Percentiles rank a stretch among this genome's conserved stretches.
Conservation (phyloP, 2,113 vertebrate species). For the Sakesphorus luctuosus region DNA sequence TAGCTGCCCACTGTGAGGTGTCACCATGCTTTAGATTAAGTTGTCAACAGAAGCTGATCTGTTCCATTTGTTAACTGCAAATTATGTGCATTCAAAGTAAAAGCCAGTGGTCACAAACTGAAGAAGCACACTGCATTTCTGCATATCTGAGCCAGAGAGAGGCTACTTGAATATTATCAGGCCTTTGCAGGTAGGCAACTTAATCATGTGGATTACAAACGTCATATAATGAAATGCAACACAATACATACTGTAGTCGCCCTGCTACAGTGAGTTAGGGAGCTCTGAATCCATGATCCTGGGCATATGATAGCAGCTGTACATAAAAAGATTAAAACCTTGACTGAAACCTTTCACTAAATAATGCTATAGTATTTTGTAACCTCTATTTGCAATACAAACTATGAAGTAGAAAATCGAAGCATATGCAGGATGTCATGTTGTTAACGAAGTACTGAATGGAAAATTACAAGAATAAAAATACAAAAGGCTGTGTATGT, state of each 20-base stretch:
- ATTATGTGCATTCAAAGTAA: neutral
- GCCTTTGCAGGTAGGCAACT: conserved; percentile 21
- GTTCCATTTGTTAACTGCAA: neutral
- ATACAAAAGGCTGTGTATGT: neutral
- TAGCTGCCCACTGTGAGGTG: conserved; percentile 25
- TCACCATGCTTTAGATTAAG: conserved; percentile 30
- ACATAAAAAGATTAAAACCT: neutral
- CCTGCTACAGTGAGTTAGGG: neutral
- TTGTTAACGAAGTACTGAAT: neutral
- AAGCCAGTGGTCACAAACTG: neutral
- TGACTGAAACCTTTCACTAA: neutral
- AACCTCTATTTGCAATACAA: neutral
- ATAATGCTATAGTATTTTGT: neutral
- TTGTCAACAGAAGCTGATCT: conserved; percentile 7
- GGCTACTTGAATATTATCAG: conserved; percentile 1
- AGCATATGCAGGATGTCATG: neutral
- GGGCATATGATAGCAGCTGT: neutral
- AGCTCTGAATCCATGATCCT: neutral
- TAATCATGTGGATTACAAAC: conserved; percentile 10
- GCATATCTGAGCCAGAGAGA: neutral
- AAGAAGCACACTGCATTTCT: neutral
- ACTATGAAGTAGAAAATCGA: neutral
- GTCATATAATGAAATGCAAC: neutral
- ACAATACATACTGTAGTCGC: neutral
- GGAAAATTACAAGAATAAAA: neutral